Percentiles rank a stretch among this genome's conserved stretches.
These are phyloP conservation scores for Brachylomia viminalis DNA, from an alignment of 2,888 invertebrate species.

Conservation along the genomic window DNA sequence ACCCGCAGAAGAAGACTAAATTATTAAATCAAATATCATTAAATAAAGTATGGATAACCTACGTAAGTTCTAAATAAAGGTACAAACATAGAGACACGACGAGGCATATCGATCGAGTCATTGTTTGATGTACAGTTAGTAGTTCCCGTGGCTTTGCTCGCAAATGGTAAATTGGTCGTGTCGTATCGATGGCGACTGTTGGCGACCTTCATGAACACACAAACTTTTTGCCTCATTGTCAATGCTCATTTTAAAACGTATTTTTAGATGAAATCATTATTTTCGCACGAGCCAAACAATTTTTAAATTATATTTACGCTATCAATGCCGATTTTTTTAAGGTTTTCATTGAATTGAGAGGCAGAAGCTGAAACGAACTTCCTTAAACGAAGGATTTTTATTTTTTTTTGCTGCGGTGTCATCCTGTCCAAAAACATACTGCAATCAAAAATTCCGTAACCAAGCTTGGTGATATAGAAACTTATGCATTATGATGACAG, in stretches of 20 bases:
- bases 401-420: not conserved
- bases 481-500: conserved; percentile 16
- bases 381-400: not conserved
- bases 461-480: not conserved
- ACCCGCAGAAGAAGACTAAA: not conserved
- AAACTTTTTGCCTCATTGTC: conserved; percentile 47
- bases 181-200: conserved; percentile 32
- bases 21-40: conserved; percentile 21
- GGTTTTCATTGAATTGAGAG: not conserved
- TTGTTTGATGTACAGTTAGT: conserved; percentile 60
- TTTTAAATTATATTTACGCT: not conserved
- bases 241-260: conserved; percentile 46
- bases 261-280: conserved; percentile 27
- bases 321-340: not conserved
- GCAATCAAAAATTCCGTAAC: not conserved
- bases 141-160: conserved; percentile 36
- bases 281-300: not conserved
- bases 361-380: not conserved
- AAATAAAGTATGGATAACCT: not conserved
- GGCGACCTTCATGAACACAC: conserved; percentile 60
- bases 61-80: conserved; percentile 49
- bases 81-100: conserved; percentile 48
- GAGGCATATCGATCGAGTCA: conserved; percentile 51
- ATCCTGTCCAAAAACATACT: not conserved
- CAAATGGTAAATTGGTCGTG: conserved; percentile 63